Conservation (phyloP, 2,888 invertebrate genomes). For the Meloe dianella region DNA sequence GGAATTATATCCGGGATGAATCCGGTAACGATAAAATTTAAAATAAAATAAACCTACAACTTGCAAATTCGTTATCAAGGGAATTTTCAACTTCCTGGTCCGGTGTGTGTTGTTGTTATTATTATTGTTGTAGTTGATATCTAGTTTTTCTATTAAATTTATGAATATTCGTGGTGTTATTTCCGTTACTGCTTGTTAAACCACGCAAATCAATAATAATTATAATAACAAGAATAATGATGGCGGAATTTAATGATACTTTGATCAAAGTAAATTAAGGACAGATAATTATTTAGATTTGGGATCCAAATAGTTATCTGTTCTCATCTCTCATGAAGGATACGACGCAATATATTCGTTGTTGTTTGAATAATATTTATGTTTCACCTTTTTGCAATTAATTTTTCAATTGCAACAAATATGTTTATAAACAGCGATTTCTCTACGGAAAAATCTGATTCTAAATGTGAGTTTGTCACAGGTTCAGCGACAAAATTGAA, state of each 20-base stretch:
- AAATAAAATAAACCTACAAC: not conserved
- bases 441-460: too few relatives aligned
- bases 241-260: not conserved
- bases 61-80: slow-evolving; percentile 1
- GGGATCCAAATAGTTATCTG: not conserved
- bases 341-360: not conserved
- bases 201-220: not conserved
- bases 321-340: not conserved
- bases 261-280: not conserved
- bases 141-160: not conserved
- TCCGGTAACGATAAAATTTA: slow-evolving; percentile 2
- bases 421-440: too few relatives aligned
- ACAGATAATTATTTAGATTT: not conserved
- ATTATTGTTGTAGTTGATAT: not conserved
- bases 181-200: not conserved
- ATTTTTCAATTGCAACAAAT: not conserved
- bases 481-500: too few relatives aligned
- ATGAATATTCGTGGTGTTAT: not conserved
- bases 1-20: slow-evolving; percentile 5
- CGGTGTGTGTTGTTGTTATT: not conserved
- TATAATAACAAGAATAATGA: not conserved
- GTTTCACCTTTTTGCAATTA: not conserved
- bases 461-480: too few relatives aligned
- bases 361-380: not conserved
- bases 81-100: slow-evolving; percentile 3